phyloP scores from a whole-genome alignment of 2,888 invertebrate genomes.

The Rhagonycha lutea region DNA sequence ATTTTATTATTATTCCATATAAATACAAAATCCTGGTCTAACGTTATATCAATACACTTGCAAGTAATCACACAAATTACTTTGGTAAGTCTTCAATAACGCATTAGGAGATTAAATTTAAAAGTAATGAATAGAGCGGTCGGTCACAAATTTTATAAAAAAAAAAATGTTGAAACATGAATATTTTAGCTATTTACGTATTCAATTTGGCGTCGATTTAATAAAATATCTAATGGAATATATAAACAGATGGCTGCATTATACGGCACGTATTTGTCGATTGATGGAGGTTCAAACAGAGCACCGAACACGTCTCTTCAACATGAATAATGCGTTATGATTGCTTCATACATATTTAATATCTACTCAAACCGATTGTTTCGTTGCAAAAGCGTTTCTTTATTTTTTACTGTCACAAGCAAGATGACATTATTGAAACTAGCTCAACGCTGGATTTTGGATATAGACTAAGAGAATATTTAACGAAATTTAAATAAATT shows the following conservation, averaged over 20 bases:
- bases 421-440: constrained; percentile 25
- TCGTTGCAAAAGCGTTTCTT: constrained; percentile 32
- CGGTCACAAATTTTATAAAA: not conserved
- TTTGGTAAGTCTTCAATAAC: constrained; percentile 14
- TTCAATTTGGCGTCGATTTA: constrained; percentile 27
- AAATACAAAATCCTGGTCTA: not conserved
- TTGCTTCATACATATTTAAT: constrained; percentile 49
- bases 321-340: constrained; percentile 49
- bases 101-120: constrained; percentile 21
- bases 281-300: constrained; percentile 41
- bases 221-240: constrained; percentile 46
- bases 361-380: constrained; percentile 41
- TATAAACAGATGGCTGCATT: constrained; percentile 45
- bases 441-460: not conserved
- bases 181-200: constrained; percentile 13
- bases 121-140: not conserved
- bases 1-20: not conserved
- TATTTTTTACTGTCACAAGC: constrained; percentile 35
- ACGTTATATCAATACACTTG: constrained; percentile 4
- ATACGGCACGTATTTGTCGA: constrained; percentile 46
- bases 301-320: constrained; percentile 34
- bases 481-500: not conserved
- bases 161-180: not conserved
- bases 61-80: constrained; percentile 23
- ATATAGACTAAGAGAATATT: not conserved